Evolutionary conservation across 2,888 invertebrate species (phyloP).

Genomic region (Tribolium freemani): DNA sequence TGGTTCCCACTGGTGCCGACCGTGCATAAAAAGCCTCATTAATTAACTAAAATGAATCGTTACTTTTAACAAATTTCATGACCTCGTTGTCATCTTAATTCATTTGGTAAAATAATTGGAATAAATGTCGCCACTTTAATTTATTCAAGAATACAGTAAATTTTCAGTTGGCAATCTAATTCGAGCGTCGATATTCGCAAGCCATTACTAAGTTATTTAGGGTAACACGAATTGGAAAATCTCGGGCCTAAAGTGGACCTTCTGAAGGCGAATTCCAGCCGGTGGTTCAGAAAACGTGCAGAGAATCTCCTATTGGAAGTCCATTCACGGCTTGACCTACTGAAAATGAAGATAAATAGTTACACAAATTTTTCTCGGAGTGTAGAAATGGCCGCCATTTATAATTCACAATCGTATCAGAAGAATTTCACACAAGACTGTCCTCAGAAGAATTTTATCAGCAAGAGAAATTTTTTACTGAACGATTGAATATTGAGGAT

Average conservation of each 20-base stretch:
- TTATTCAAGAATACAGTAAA: constrained; percentile 4
- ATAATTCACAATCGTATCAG: constrained; percentile 31
- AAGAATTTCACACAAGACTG: constrained; percentile 12
- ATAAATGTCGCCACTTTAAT: constrained; percentile 16
- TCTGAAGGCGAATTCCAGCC: constrained; percentile 46
- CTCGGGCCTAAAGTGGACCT: constrained; percentile 53
- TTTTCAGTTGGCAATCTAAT: constrained; percentile 25
- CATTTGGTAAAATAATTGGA: constrained; percentile 29
- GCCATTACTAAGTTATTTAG: constrained; percentile 45
- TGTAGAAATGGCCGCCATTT: constrained; percentile 36
- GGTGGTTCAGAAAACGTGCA: constrained; percentile 36
- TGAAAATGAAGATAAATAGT: constrained; percentile 47
- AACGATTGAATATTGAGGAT: constrained; percentile 12
- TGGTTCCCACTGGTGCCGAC: background rate
- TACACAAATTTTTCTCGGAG: constrained; percentile 45
- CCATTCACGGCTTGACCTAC: constrained; percentile 43
- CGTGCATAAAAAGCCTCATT: background rate
- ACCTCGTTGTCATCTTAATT: constrained; percentile 10
- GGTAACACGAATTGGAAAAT: constrained; percentile 52
- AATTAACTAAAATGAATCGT: constrained; percentile 17
- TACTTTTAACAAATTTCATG: constrained; percentile 28
- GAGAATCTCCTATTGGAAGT: constrained; percentile 41
- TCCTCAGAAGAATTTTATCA: constrained; percentile 16
- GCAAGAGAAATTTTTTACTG: background rate
- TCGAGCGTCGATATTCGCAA: constrained; percentile 35